Evolutionary conservation across 2,888 invertebrate species (phyloP).

Genomic region (Cenopis cana): DNA sequence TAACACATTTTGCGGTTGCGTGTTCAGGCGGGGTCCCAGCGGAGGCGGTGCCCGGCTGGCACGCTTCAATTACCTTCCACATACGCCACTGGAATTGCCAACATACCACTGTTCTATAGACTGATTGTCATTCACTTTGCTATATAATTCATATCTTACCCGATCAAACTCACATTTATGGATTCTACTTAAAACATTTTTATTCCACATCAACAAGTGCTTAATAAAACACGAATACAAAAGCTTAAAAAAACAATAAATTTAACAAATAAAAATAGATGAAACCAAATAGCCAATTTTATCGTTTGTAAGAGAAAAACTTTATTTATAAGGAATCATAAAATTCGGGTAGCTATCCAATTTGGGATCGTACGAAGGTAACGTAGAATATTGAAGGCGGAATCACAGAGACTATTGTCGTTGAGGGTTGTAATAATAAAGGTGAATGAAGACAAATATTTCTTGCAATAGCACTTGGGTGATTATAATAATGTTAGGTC

Average conservation of each 20-base stretch:
- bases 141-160: constrained; percentile 51
- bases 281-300: constrained; percentile 41
- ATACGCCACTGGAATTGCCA: constrained; percentile 68
- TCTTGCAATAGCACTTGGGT: constrained; percentile 5
- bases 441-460: constrained; percentile 28
- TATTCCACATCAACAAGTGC: constrained; percentile 27
- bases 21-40: constrained; percentile 57
- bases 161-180: constrained; percentile 45
- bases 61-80: constrained; percentile 74
- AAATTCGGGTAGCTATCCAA: constrained; percentile 46
- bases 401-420: constrained; percentile 48
- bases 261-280: constrained; percentile 39
- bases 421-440: constrained; percentile 46
- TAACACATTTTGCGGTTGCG: constrained; percentile 41
- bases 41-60: constrained; percentile 64
- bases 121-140: constrained; percentile 63
- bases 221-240: constrained; percentile 35
- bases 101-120: constrained; percentile 60
- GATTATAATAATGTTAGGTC: constrained; percentile 1
- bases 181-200: not conserved
- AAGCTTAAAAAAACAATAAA: constrained; percentile 41
- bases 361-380: constrained; percentile 47
- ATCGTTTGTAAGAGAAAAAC: constrained; percentile 41
- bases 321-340: constrained; percentile 47
- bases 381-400: constrained; percentile 48